Evolutionary conservation across 2,888 invertebrate species (phyloP), one percentile per base, ranked within the genome.

Genomic region (Ectropis crepuscularia): DNA sequence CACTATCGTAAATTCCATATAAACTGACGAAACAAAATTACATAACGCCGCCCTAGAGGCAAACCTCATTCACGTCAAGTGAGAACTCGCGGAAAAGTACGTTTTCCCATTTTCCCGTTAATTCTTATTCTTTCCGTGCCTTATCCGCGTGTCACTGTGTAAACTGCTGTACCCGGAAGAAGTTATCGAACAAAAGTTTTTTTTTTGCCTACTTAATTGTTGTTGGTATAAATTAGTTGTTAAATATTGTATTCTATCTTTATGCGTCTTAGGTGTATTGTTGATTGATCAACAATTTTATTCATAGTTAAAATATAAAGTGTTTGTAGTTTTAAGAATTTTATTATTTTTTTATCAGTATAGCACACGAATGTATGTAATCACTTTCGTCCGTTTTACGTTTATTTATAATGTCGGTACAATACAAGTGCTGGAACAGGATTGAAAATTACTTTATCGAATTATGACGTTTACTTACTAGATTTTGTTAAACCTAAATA

Each of bases 271-370:
- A 63, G 54, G 41, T 63, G 46, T 54, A 65, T 46, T 69, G 66
- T 68, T 69, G 58, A 49, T 68, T 66, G 57, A 65, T 68, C 68
- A 71, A 65, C 62, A 68, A 49, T 61, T 64, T 67, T 59, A 36
- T 48, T 53, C 5, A 54, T 60, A 63, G 59, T 61, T 47, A 61
- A 58, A 65, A 61, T 65, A 61, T 61, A 47, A 59, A 63, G 50
- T 65, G 63, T 69, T 67, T 67, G 49, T 71, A 68, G 67, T 28
- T n/a, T 57, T 69, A 67, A 55, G 69, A 59, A 49, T 54, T 67
- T 64, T 65, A 59, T 61, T 63, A 45, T 62, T 65, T 28, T 28
- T 65, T 63, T 60, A 51, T 57, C 38, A 9, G 42, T 49, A n/a
- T 10, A 55, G 45, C 55, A 55, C 55, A 51, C 11, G 8, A 53